These are phyloP conservation scores for Lysandra coridon DNA, from an alignment of 2,888 invertebrate species.

Conservation along the genomic window DNA sequence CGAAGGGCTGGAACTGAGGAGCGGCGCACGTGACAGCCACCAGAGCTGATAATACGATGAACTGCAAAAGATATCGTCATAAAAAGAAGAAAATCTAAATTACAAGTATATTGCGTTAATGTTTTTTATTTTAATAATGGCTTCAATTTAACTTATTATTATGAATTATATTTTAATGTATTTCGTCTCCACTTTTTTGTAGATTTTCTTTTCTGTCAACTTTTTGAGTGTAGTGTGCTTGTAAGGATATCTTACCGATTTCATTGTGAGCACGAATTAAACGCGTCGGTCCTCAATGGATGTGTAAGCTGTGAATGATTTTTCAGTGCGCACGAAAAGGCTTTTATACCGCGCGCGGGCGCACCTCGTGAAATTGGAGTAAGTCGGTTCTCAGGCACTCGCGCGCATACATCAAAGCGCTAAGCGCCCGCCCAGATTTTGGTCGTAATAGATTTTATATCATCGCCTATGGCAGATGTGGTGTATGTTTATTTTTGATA, in stretches of 20 bases:
- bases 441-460: conserved; percentile 13
- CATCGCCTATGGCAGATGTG: background rate
- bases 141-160: background rate
- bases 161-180: background rate
- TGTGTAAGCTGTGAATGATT: conserved; percentile 74
- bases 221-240: conserved; percentile 25
- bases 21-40: conserved; percentile 64
- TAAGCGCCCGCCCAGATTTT: conserved; percentile 53
- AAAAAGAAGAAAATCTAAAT: background rate
- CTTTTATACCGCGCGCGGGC: conserved; percentile 69
- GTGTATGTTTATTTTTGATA: background rate
- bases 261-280: conserved; percentile 60
- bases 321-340: conserved; percentile 66
- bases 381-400: conserved; percentile 47
- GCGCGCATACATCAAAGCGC: conserved; percentile 47
- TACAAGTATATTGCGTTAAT: background rate
- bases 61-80: conserved; percentile 51
- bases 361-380: conserved; percentile 73
- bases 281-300: conserved; percentile 63
- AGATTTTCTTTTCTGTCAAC: background rate
- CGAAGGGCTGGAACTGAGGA: conserved; percentile 54
- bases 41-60: conserved; percentile 62
- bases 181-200: background rate
- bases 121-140: background rate
- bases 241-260: conserved; percentile 64